A percentile compares a stretch with the other conserved stretches of the same genome.
These are phyloP conservation scores for Plodia interpunctella DNA, from an alignment of 1,140 invertebrate species.

Conservation along the genomic window DNA sequence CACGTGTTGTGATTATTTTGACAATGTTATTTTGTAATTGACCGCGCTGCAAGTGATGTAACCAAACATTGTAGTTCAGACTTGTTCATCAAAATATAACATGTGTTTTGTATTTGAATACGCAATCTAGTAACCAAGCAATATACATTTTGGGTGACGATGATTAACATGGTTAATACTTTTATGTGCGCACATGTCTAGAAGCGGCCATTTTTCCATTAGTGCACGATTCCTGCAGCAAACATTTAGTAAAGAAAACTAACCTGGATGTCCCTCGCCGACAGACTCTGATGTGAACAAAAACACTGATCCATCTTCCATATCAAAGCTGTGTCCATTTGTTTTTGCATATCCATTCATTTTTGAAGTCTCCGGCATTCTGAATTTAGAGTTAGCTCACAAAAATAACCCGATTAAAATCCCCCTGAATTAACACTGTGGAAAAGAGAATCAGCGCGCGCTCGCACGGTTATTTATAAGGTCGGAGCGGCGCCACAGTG, in stretches of 20 bases:
- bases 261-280: slow-evolving; percentile 98
- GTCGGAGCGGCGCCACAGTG: slow-evolving; percentile 56
- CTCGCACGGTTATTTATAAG: slow-evolving; percentile 70
- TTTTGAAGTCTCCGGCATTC: slow-evolving; percentile 85
- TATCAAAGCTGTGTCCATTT: slow-evolving; percentile 86
- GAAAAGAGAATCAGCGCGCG: slow-evolving; percentile 68
- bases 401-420: slow-evolving; percentile 68
- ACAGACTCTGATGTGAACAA: slow-evolving; percentile 99
- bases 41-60: slow-evolving; percentile 42
- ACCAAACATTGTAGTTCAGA: slow-evolving; percentile 31
- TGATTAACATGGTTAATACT: slow-evolving; percentile 11
- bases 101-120: not conserved
- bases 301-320: slow-evolving; percentile 92
- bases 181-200: slow-evolving; percentile 68
- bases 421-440: slow-evolving; percentile 72
- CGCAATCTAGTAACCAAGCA: slow-evolving; percentile 23
- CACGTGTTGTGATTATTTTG: slow-evolving; percentile 62
- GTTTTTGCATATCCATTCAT: slow-evolving; percentile 85
- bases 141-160: slow-evolving; percentile 24
- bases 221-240: slow-evolving; percentile 42
- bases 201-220: slow-evolving; percentile 63
- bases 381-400: slow-evolving; percentile 76
- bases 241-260: slow-evolving; percentile 57
- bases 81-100: not conserved
- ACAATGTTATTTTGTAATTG: slow-evolving; percentile 27